Evolutionary conservation across 2,888 invertebrate species (phyloP).

Genomic region (Synergus itoensis): DNA sequence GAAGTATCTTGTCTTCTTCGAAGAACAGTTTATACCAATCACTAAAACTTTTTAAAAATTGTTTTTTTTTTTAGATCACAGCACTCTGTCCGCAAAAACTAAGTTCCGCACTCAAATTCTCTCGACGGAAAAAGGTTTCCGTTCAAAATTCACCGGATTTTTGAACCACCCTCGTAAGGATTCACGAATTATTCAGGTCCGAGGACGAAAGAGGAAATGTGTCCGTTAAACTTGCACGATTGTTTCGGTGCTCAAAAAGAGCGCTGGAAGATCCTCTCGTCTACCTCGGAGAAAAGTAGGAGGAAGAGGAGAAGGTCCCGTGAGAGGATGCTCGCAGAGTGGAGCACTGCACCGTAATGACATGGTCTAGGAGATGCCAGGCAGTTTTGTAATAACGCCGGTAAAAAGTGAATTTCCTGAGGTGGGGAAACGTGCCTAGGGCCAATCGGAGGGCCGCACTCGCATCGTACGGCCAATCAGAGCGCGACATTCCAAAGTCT

Average conservation of each 20-base stretch:
- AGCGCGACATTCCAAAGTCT: constrained; percentile 70
- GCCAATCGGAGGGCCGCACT: constrained; percentile 69
- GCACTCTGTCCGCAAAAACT: constrained; percentile 42
- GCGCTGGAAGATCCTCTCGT: constrained; percentile 34
- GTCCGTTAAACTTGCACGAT: neutral
- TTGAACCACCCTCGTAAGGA: constrained; percentile 44
- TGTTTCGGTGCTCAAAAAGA: constrained; percentile 39
- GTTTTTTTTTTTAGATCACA: constrained; percentile 45
- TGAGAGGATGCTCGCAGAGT: constrained; percentile 73
- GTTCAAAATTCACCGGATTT: neutral
- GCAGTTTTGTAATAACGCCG: constrained; percentile 77
- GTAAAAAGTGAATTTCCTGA: constrained; percentile 77
- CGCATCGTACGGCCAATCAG: constrained; percentile 68
- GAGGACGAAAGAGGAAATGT: constrained; percentile 19
- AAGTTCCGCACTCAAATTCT: neutral
- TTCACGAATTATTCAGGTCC: neutral
- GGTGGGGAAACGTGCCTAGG: constrained; percentile 75
- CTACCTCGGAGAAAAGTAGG: constrained; percentile 48
- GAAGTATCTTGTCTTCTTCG: neutral
- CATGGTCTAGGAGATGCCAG: constrained; percentile 77
- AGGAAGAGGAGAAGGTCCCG: constrained; percentile 51
- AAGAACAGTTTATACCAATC: constrained; percentile 30
- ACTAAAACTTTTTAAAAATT: neutral
- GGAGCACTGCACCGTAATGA: constrained; percentile 77
- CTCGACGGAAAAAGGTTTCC: neutral